Conservation (phyloP, 2,113 vertebrate genomes). For the Periophthalmodon schlosseri region DNA sequence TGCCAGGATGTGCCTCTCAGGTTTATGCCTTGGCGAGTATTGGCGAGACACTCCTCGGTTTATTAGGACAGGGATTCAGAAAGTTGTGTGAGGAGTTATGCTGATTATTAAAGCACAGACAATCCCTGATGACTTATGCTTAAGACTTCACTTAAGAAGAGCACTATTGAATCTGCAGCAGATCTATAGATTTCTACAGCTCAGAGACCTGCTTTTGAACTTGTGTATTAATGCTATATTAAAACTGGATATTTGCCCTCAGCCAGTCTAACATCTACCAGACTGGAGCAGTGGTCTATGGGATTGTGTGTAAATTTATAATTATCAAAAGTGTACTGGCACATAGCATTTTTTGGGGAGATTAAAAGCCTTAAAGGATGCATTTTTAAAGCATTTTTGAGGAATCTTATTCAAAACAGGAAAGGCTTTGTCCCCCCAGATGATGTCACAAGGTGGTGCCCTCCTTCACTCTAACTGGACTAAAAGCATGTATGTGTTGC, state of each 20-base stretch:
- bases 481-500: too few species aligned
- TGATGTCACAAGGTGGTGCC: too few species aligned
- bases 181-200: constrained; percentile 3
- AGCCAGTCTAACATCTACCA: background rate
- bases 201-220: background rate
- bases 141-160: constrained; percentile 6
- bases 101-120: constrained; percentile 2
- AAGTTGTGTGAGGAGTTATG: constrained; percentile 4
- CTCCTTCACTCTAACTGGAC: too few species aligned
- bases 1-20: background rate
- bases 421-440: too few species aligned
- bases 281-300: background rate
- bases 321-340: background rate
- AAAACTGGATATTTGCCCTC: background rate
- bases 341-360: background rate
- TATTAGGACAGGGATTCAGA: background rate
- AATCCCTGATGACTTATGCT: background rate
- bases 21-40: background rate
- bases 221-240: background rate
- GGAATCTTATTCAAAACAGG: too few species aligned
- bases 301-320: background rate
- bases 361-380: too few species aligned
- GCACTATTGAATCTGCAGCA: background rate
- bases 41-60: background rate
- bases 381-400: background rate